Evolutionary conservation across 2,113 vertebrate genomes (phyloP).

Genomic region (Crotalus horridus): DNA sequence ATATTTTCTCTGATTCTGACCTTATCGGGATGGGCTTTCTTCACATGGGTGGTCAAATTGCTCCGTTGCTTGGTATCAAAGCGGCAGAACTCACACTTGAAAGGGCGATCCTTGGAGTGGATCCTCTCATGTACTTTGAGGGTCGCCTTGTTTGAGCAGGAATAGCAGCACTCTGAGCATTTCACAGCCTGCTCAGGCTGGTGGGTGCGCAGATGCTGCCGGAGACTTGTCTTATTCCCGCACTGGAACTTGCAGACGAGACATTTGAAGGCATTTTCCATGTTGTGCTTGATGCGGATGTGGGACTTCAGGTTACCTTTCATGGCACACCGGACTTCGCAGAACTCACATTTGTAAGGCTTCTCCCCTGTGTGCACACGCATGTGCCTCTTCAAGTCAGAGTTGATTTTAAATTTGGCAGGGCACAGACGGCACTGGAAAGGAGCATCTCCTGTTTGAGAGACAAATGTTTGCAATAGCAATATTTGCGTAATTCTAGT

Average conservation of each 20-base stretch:
- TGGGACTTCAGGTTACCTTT: constrained; percentile 97
- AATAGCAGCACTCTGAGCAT: constrained; percentile 88
- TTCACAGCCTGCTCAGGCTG: constrained; percentile 83
- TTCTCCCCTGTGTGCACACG: constrained; percentile 97
- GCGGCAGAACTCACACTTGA: constrained; percentile 83
- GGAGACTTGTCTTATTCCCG: constrained; percentile 83
- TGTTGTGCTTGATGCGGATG: constrained; percentile 88
- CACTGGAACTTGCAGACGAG: constrained; percentile 88
- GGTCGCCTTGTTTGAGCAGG: constrained; percentile 89
- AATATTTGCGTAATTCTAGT: accelerated
- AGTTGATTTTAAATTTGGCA: constrained; percentile 99
- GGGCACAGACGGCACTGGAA: constrained; percentile 95
- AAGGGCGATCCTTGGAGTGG: constrained; percentile 90
- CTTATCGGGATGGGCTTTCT: constrained; percentile 81
- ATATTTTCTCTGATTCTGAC: constrained; percentile 58
- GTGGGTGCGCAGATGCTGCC: constrained; percentile 87
- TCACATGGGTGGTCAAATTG: constrained; percentile 89
- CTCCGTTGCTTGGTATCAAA: constrained; percentile 95
- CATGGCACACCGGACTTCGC: constrained; percentile 95
- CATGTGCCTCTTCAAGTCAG: constrained; percentile 93
- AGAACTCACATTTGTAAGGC: constrained; percentile 94
- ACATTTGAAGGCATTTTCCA: constrained; percentile 81
- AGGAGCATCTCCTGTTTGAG: constrained; percentile 79
- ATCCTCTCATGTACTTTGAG: constrained; percentile 89
- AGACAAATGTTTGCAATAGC: constrained; percentile 39